Conservation (phyloP, 2,797 vertebrate species). For the Mionectes olivaceus region DNA sequence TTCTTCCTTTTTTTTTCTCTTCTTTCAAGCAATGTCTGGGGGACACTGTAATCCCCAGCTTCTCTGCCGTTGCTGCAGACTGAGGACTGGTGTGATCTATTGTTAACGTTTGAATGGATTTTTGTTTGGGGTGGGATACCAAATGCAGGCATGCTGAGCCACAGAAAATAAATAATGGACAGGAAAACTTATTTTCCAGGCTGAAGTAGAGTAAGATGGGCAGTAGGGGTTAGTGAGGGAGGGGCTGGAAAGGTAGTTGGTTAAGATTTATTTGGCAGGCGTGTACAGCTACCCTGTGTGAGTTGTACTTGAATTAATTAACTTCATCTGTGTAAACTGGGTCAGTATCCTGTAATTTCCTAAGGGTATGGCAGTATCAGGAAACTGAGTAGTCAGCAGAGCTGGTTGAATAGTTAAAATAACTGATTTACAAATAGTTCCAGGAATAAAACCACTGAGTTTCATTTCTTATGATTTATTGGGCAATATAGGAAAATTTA, state of each 20-base stretch:
- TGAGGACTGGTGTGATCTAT: slow-evolving; percentile 34
- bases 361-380: slow-evolving; percentile 62
- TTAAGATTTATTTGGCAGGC: slow-evolving; percentile 66
- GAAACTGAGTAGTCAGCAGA: slow-evolving; percentile 62
- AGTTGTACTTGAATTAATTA: slow-evolving; percentile 69
- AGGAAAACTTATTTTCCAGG: slow-evolving; percentile 42
- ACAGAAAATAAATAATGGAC: slow-evolving; percentile 56
- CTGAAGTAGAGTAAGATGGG: neutral
- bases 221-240: slow-evolving; percentile 6
- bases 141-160: slow-evolving; percentile 27
- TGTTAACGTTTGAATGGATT: slow-evolving; percentile 44
- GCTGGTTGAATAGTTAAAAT: slow-evolving; percentile 66
- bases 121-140: slow-evolving; percentile 32
- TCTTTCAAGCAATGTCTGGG: neutral
- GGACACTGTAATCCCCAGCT: neutral
- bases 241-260: slow-evolving; percentile 59
- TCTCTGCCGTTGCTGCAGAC: neutral
- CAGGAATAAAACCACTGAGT: slow-evolving; percentile 55
- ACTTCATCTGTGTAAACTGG: slow-evolving; percentile 71
- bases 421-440: slow-evolving; percentile 70
- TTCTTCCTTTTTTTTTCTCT: too few relatives aligned
- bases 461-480: slow-evolving; percentile 56
- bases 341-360: slow-evolving; percentile 69
- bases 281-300: slow-evolving; percentile 45
- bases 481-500: slow-evolving; percentile 68